These are phyloP conservation scores for Drosophila nr. perissopoda DNA, from an alignment of 2,888 invertebrate species.

Conservation along the genomic window DNA sequence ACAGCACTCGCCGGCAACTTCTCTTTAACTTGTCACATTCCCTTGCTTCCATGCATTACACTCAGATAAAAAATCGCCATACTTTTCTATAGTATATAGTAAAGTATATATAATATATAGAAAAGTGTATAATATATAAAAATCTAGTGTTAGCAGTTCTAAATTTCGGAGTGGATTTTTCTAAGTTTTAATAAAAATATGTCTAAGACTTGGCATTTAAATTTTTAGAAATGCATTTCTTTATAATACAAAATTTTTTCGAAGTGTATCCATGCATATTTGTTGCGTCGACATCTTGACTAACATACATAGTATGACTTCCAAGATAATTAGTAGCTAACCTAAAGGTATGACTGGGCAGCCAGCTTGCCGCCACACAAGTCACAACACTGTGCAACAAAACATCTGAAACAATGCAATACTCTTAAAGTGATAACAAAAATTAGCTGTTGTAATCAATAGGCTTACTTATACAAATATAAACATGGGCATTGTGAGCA, in stretches of 20 bases:
- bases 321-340: conserved; percentile 43
- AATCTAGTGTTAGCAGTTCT: background rate
- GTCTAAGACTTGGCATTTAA: no score
- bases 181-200: no score
- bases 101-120: no score
- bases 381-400: conserved; percentile 42
- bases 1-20: conserved; percentile 39
- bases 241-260: background rate
- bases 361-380: conserved; percentile 59
- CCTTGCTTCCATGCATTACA: background rate
- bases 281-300: background rate
- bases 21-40: conserved; percentile 17
- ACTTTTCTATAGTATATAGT: background rate
- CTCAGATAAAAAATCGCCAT: background rate
- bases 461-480: background rate
- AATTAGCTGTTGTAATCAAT: background rate
- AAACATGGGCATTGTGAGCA: background rate
- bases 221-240: no score
- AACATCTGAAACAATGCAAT: conserved; percentile 6
- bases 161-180: no score
- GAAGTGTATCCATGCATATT: background rate
- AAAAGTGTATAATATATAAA: no score
- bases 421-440: background rate
- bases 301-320: conserved; percentile 26
- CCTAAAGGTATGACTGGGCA: conserved; percentile 24